These are phyloP conservation scores for Oophaga sylvatica DNA, from an alignment of 2,797 vertebrate species.

Conservation along the genomic window DNA sequence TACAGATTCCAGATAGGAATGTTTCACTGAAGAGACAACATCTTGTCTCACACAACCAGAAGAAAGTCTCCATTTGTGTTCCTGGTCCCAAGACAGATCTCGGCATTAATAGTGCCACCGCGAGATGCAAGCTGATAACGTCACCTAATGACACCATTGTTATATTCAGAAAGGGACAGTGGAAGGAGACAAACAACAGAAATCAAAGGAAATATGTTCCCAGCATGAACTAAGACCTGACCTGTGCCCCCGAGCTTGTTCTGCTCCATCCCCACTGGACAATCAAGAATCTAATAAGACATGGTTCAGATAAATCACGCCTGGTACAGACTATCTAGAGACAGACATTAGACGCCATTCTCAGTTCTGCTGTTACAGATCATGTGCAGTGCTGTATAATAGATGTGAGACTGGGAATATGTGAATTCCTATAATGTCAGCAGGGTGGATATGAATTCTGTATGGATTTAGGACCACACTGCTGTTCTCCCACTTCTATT, in stretches of 20 bases:
- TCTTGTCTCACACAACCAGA: slow-evolving; percentile 17
- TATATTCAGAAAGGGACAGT: background rate
- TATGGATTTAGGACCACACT: too few species aligned
- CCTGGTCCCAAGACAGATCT: background rate
- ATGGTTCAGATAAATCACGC: background rate
- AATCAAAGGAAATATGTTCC: slow-evolving; percentile 2
- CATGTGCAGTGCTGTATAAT: too few species aligned
- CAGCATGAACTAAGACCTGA: background rate
- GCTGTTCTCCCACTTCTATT: too few species aligned
- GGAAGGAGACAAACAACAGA: background rate
- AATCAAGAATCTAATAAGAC: background rate
- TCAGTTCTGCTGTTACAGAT: background rate
- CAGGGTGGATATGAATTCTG: too few species aligned
- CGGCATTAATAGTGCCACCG: background rate
- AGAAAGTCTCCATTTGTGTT: slow-evolving; percentile 31
- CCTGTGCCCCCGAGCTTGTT: background rate
- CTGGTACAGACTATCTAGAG: background rate
- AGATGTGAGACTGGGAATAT: too few species aligned
- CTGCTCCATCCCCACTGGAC: background rate
- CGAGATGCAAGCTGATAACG: background rate
- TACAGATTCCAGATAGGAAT: slow-evolving; percentile 14
- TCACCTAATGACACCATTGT: slow-evolving; percentile 31
- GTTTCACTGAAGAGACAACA: background rate
- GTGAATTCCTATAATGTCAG: too few species aligned
- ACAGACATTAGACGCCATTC: background rate